Evolutionary conservation across 2,113 vertebrate genomes (phyloP).

Genomic region (Chrysemys picta): DNA sequence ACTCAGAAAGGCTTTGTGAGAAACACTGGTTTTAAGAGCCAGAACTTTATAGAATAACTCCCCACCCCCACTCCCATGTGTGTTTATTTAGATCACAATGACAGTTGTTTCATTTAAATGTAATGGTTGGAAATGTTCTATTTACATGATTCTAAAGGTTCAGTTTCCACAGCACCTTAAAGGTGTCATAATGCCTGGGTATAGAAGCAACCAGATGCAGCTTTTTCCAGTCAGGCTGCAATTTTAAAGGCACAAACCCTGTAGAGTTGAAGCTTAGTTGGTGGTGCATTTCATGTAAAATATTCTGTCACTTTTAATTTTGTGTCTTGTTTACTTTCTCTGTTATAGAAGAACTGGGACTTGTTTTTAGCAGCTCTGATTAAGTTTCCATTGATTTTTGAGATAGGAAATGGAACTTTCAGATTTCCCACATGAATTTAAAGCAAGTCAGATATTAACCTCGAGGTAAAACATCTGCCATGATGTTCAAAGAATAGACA

Average conservation of each 20-base stretch:
- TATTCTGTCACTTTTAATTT: slow-evolving; percentile 82
- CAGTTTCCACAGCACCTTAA: slow-evolving; percentile 39
- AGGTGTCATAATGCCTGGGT: slow-evolving; percentile 18
- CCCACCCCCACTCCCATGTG: background rate
- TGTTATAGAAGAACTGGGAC: slow-evolving; percentile 75
- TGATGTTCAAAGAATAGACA: slow-evolving; percentile 64
- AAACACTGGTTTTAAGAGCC: background rate
- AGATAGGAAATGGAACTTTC: slow-evolving; percentile 81
- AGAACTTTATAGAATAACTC: background rate
- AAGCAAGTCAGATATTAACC: slow-evolving; percentile 80
- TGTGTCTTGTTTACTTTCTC: slow-evolving; percentile 79
- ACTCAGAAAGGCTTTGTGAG: background rate
- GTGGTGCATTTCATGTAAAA: slow-evolving; percentile 69
- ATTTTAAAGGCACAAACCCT: slow-evolving; percentile 54
- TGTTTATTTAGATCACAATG: background rate
- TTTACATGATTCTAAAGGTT: slow-evolving; percentile 27
- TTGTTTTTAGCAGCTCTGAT: slow-evolving; percentile 82
- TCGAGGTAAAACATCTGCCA: slow-evolving; percentile 76
- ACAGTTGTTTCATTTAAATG: slow-evolving; percentile 60
- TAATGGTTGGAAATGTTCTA: slow-evolving; percentile 39
- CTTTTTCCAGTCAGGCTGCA: slow-evolving; percentile 50
- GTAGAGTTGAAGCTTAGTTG: slow-evolving; percentile 48
- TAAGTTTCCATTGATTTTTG: slow-evolving; percentile 83
- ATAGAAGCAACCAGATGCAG: slow-evolving; percentile 68
- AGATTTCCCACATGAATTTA: slow-evolving; percentile 83